phyloP scores from a whole-genome alignment of 2,888 invertebrate species.

The Drosophila vallismaia region DNA sequence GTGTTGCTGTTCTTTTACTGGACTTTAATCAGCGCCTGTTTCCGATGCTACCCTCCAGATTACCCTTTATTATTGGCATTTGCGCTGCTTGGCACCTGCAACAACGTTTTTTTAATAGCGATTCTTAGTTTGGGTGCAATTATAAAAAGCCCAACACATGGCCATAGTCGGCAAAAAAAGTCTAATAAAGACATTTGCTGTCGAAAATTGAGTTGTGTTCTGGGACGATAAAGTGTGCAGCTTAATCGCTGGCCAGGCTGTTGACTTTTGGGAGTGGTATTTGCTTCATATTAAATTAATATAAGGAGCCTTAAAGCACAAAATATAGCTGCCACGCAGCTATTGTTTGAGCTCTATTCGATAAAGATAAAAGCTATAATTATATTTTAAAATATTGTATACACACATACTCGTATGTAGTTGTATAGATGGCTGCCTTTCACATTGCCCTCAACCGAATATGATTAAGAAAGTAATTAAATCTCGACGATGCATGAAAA shows the following conservation, averaged over 20 bases:
- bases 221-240: conserved; percentile 22
- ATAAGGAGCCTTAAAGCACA: not conserved
- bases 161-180: conserved; percentile 22
- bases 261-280: conserved; percentile 22
- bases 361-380: conserved; percentile 13
- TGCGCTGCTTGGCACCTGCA: conserved; percentile 69
- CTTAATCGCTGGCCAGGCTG: conserved; percentile 29
- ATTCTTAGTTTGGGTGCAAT: conserved; percentile 42
- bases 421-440: conserved; percentile 52
- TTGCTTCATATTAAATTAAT: not conserved
- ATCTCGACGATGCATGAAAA: conserved; percentile 78
- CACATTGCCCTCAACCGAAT: conserved; percentile 61
- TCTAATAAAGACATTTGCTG: conserved; percentile 69
- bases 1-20: conserved; percentile 41
- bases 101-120: conserved; percentile 54
- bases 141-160: conserved; percentile 39
- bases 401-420: conserved; percentile 11
- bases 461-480: conserved; percentile 79
- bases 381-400: conserved; percentile 20
- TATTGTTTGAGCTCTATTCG: conserved; percentile 13
- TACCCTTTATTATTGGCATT: conserved; percentile 53
- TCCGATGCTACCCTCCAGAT: conserved; percentile 29
- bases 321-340: not conserved
- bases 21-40: conserved; percentile 64
- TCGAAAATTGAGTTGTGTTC: conserved; percentile 68